These are phyloP conservation scores for Macrosteles quadrilineatus DNA, from an alignment of 1,140 invertebrate genomes.

Conservation along the genomic window DNA sequence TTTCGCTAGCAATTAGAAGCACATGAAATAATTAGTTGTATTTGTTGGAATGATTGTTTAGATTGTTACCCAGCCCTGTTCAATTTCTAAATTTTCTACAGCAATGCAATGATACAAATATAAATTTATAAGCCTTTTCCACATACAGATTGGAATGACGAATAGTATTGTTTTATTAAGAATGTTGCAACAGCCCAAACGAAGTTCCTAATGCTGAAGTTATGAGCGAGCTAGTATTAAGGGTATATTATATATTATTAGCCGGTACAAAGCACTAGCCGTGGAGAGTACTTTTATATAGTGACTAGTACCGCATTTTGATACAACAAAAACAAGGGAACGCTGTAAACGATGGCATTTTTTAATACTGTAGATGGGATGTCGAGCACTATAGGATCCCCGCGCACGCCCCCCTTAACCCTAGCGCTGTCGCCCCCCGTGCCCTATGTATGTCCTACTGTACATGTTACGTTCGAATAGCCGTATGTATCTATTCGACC, in stretches of 20 bases:
- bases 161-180: too few species aligned
- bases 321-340: conserved; percentile 16
- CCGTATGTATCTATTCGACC: conserved; percentile 3
- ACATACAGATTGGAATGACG: too few species aligned
- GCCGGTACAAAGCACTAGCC: conserved; percentile 16
- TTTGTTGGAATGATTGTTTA: too few species aligned
- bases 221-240: conserved; percentile 5
- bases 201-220: too few species aligned
- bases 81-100: too few species aligned
- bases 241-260: conserved; percentile 15
- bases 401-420: neutral
- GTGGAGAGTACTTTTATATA: conserved; percentile 24
- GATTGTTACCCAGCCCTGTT: too few species aligned
- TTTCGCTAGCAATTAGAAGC: too few species aligned
- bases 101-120: too few species aligned
- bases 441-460: neutral
- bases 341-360: conserved; percentile 11
- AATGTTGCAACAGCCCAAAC: too few species aligned
- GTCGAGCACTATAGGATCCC: neutral
- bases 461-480: conserved; percentile 9
- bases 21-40: too few species aligned
- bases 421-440: neutral
- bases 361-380: conserved; percentile 28
- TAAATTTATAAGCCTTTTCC: too few species aligned
- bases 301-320: conserved; percentile 23